Conservation (phyloP, 2,888 invertebrate genomes). For the Ischnus inquisitorius region DNA sequence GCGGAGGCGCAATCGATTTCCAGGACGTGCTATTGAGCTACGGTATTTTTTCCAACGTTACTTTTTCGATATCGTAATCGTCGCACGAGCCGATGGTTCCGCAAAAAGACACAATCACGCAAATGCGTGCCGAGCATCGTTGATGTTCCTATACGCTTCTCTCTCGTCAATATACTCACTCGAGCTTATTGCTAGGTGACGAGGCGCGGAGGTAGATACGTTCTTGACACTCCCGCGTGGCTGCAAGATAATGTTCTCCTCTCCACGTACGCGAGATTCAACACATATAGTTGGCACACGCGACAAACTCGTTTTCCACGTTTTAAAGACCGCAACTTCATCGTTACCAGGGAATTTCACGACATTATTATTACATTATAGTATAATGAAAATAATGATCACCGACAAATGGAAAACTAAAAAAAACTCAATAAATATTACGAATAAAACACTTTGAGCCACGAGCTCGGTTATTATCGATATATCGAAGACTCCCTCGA, state of each 20-base stretch:
- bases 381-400: constrained; percentile 14
- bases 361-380: not conserved
- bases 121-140: constrained; percentile 37
- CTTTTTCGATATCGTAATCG: constrained; percentile 26
- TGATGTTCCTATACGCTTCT: constrained; percentile 9
- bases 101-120: constrained; percentile 13
- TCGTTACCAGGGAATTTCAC: not conserved
- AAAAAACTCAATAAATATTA: not conserved
- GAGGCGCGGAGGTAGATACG: constrained; percentile 30
- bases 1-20: too few species aligned
- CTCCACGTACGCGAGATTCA: too few species aligned
- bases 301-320: constrained; percentile 32
- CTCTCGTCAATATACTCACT: constrained; percentile 40
- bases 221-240: not conserved
- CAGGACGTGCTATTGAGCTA: too few species aligned
- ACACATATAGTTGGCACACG: constrained; percentile 21
- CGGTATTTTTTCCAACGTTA: not conserved
- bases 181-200: constrained; percentile 32
- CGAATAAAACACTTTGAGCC: not conserved
- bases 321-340: not conserved
- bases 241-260: too few species aligned
- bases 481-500: not conserved
- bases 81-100: constrained; percentile 18
- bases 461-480: not conserved
- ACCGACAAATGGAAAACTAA: not conserved